These are phyloP conservation scores for Astur gentilis DNA, from an alignment of 2,113 vertebrate species.

Conservation along the genomic window DNA sequence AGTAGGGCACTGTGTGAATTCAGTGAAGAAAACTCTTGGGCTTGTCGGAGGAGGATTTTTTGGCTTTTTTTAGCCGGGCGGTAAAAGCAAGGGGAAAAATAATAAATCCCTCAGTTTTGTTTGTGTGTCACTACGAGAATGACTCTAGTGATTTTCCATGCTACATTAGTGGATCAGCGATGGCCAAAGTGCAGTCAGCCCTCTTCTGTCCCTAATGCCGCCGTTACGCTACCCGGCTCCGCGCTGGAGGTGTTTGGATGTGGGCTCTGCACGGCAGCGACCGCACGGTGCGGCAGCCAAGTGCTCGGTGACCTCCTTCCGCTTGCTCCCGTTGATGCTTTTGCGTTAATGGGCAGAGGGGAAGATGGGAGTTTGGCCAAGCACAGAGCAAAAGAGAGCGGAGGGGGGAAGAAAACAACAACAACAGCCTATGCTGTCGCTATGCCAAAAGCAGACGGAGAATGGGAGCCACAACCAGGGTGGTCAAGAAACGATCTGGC, in stretches of 20 bases:
- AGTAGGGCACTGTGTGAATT: not conserved
- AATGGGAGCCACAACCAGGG: slow-evolving; percentile 5
- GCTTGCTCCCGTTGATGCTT: not conserved
- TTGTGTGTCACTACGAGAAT: not conserved
- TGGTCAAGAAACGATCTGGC: slow-evolving; percentile 22
- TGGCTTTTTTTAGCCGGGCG: not conserved
- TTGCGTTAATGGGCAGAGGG: not conserved
- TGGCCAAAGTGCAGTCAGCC: not conserved
- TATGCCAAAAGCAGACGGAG: not conserved
- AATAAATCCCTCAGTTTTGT: slow-evolving; percentile 19
- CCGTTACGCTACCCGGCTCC: fast-evolving
- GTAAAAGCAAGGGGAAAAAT: not conserved
- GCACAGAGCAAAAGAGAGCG: not conserved
- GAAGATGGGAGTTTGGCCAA: slow-evolving; percentile 34
- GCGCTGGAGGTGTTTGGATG: not conserved
- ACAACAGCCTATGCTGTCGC: not conserved
- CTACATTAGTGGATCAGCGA: not conserved
- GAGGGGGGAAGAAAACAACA: not conserved
- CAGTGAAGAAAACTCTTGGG: not conserved
- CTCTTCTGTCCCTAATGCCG: not conserved
- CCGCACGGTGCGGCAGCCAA: not conserved
- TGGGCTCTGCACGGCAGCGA: not conserved
- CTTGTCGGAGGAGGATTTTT: not conserved
- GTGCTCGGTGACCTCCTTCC: slow-evolving; percentile 23
- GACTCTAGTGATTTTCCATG: slow-evolving; percentile 8